phyloP scores from a whole-genome alignment of 92 coral and sea anemone species.

The Palythoa grandiflora region DNA sequence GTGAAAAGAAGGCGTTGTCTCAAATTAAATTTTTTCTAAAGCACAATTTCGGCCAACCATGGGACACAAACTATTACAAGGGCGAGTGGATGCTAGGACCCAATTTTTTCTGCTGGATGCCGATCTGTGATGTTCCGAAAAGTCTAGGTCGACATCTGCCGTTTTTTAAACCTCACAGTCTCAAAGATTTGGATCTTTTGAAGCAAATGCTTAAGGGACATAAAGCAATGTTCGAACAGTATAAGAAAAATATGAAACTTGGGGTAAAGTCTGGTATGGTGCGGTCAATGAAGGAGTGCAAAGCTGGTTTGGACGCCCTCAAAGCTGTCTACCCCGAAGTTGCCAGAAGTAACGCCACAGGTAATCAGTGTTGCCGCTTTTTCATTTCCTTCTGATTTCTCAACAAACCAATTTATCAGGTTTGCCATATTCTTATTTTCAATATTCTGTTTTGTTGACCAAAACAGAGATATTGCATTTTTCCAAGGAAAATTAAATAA shows the following conservation, averaged over 20 bases:
- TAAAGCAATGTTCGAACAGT: constrained; percentile 68
- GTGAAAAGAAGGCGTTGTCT: constrained; percentile 84
- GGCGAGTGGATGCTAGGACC: constrained; percentile 96
- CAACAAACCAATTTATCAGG: background rate
- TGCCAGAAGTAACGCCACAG: constrained; percentile 30
- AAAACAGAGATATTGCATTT: background rate
- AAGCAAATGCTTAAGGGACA: constrained; percentile 59
- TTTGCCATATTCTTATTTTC: background rate
- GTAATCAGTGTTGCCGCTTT: background rate
- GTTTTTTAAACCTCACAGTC: constrained; percentile 59
- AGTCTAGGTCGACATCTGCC: constrained; percentile 54
- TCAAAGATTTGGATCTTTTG: constrained; percentile 63
- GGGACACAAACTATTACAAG: constrained; percentile 73
- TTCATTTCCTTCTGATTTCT: background rate
- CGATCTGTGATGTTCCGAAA: constrained; percentile 67
- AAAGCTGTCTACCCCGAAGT: constrained; percentile 53
- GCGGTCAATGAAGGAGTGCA: constrained; percentile 84
- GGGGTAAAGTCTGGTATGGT: constrained; percentile 94
- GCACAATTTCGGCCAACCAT: constrained; percentile 80
- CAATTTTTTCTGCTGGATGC: constrained; percentile 86
- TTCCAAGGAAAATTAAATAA: background rate
- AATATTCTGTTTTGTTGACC: background rate
- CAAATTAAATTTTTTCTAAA: constrained; percentile 78
- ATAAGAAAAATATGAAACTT: constrained; percentile 71
- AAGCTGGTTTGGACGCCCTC: constrained; percentile 80